These are phyloP conservation scores for Yponomeuta sedellus DNA, from an alignment of 2,888 invertebrate genomes.

Conservation along the genomic window DNA sequence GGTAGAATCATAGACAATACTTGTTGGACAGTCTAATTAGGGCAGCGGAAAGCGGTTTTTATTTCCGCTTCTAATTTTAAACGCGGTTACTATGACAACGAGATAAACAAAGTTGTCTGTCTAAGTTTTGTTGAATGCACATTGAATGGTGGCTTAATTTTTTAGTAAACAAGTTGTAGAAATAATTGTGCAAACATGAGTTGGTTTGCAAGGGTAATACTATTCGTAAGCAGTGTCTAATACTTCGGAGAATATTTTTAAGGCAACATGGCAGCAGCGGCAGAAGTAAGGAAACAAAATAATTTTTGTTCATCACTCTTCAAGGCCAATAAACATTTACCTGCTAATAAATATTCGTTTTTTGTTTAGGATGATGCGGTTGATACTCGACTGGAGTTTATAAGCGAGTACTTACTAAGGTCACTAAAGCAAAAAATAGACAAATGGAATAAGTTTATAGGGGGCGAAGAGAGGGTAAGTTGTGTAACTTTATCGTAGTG, in stretches of 20 bases:
- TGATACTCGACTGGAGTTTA: slow-evolving; percentile 86
- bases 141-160: background rate
- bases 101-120: slow-evolving; percentile 18
- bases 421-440: slow-evolving; percentile 89
- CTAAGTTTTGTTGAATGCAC: background rate
- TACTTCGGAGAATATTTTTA: background rate
- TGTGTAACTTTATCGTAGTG: no score
- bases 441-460: slow-evolving; percentile 91
- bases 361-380: slow-evolving; percentile 54
- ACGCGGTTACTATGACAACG: slow-evolving; percentile 18
- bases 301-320: slow-evolving; percentile 3
- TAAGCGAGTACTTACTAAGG: slow-evolving; percentile 83
- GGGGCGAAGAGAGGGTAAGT: slow-evolving; percentile 81
- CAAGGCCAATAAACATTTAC: background rate
- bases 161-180: background rate
- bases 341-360: background rate
- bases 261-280: slow-evolving; percentile 9
- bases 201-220: background rate
- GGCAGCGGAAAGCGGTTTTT: background rate
- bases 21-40: background rate
- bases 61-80: slow-evolving; percentile 17
- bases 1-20: background rate
- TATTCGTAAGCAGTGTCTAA: background rate
- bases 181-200: background rate
- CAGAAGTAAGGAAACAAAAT: slow-evolving; percentile 7